Evolutionary conservation across 1,140 invertebrate species (phyloP).

Genomic region (Spodoptera litura): DNA sequence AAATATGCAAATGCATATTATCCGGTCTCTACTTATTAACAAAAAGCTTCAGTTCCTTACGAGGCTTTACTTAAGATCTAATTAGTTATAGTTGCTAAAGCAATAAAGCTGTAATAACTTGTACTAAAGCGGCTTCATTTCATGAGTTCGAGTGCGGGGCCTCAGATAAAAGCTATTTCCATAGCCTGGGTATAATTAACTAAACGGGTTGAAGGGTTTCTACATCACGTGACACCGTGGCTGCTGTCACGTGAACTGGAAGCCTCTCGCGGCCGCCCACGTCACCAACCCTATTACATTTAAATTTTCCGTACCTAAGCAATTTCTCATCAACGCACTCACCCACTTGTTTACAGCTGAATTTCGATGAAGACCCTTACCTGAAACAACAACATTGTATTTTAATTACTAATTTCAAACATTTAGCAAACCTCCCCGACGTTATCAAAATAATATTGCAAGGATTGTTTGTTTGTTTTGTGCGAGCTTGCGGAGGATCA

Average conservation of each 20-base stretch:
- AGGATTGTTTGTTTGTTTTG: constrained; percentile 48
- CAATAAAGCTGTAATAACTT: background rate
- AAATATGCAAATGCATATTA: too few species aligned
- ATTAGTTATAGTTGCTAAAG: background rate
- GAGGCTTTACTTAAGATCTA: too few species aligned
- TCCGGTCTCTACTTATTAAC: too few species aligned
- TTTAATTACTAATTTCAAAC: constrained; percentile 32
- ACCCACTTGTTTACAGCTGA: constrained; percentile 18
- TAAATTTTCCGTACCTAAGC: constrained; percentile 9
- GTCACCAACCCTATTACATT: constrained; percentile 17
- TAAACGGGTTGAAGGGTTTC: constrained; percentile 33
- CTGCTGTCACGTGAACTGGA: constrained; percentile 26
- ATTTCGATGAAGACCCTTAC: constrained; percentile 43
- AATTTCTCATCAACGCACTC: constrained; percentile 25
- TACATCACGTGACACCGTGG: constrained; percentile 9
- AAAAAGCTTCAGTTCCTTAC: background rate
- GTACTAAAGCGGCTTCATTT: constrained; percentile 1
- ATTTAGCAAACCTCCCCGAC: constrained; percentile 47
- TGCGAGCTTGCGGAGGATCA: constrained; percentile 32
- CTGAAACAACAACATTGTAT: constrained; percentile 47
- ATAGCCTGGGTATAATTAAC: constrained; percentile 38
- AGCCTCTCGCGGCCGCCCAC: constrained; percentile 6
- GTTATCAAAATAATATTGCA: constrained; percentile 45
- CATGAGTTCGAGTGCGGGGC: constrained; percentile 1
- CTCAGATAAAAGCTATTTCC: constrained; percentile 35